phyloP scores from a whole-genome alignment of 2,888 invertebrate species.

The Tricholauxania praeusta region DNA sequence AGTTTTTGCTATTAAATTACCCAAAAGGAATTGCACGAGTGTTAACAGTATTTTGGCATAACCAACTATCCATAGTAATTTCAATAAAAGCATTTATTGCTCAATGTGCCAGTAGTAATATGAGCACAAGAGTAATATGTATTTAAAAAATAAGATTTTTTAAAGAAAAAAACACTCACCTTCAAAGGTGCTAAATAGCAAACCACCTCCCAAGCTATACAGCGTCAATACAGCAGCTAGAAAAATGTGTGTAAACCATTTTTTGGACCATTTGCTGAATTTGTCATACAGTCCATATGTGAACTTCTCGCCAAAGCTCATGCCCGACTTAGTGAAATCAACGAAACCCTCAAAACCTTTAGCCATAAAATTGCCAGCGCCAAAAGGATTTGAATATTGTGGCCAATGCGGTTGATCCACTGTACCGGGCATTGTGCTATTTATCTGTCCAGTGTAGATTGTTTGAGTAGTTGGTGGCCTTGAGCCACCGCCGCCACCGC shows the following conservation, averaged over 20 bases:
- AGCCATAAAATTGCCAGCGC: conserved; percentile 83
- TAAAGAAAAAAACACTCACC: conserved; percentile 69
- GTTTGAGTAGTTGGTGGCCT: conserved; percentile 58
- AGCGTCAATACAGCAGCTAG: conserved; percentile 80
- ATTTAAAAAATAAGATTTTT: neutral
- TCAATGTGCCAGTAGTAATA: too few species aligned
- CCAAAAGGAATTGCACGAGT: too few species aligned
- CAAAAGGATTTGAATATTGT: conserved; percentile 67
- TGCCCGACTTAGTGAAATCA: conserved; percentile 83
- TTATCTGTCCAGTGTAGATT: conserved; percentile 59
- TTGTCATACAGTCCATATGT: conserved; percentile 85
- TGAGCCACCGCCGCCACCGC: conserved; percentile 52
- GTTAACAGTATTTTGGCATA: too few species aligned
- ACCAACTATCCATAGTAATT: too few species aligned
- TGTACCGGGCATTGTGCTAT: conserved; percentile 46
- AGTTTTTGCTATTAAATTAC: too few species aligned
- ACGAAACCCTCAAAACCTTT: conserved; percentile 83
- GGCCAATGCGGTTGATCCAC: conserved; percentile 63
- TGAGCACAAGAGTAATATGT: too few species aligned
- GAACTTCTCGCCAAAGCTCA: conserved; percentile 86
- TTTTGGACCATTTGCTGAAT: conserved; percentile 80
- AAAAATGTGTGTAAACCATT: conserved; percentile 92
- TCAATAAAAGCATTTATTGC: too few species aligned
- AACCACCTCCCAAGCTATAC: conserved; percentile 86
- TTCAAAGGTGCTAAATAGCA: conserved; percentile 83